phyloP scores from a whole-genome alignment of 2,797 vertebrate species.

The Threskiornis aethiopicus region DNA sequence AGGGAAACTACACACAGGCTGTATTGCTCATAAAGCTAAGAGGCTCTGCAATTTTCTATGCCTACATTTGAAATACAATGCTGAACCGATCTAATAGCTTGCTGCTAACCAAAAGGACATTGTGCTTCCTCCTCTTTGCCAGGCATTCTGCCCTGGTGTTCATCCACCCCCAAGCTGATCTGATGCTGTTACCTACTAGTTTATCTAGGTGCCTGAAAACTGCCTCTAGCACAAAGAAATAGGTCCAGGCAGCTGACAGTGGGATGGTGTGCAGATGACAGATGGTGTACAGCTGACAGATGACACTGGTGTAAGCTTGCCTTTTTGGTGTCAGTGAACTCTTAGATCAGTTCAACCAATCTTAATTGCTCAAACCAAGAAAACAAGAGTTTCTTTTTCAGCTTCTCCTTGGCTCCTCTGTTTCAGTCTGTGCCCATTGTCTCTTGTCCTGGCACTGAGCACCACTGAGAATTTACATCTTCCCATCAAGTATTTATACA shows the following conservation, averaged over 20 bases:
- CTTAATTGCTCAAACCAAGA: background rate
- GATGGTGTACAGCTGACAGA: background rate
- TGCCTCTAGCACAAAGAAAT: background rate
- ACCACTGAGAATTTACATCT: background rate
- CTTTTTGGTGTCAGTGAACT: background rate
- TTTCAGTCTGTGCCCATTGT: background rate
- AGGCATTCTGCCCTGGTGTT: background rate
- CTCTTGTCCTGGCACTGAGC: background rate
- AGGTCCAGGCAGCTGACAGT: background rate
- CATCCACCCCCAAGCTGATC: background rate
- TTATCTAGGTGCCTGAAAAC: background rate
- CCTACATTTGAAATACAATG: background rate
- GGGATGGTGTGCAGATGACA: background rate
- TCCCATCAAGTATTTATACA: background rate
- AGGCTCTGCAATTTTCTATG: background rate
- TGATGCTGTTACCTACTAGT: background rate
- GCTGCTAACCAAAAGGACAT: background rate
- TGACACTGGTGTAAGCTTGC: background rate
- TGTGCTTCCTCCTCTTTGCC: background rate
- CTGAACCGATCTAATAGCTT: background rate
- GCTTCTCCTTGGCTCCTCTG: background rate
- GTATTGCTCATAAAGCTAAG: background rate
- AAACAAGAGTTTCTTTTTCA: background rate
- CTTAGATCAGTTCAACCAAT: background rate
- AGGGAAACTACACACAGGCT: background rate